Base-by-base conservation (phyloP, 2,888 invertebrate species). In the Sturmia bella region DNA sequence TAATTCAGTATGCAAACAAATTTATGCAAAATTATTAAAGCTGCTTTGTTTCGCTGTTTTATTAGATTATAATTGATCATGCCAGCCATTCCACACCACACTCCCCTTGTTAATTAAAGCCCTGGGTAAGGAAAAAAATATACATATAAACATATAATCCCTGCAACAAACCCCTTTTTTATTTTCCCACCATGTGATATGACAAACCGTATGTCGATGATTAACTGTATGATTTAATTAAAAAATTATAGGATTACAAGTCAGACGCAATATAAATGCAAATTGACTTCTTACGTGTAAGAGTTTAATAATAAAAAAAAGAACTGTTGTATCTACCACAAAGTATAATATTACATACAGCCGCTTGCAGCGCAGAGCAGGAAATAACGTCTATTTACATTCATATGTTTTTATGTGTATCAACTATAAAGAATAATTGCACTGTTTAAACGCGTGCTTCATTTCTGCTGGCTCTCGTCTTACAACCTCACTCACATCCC, bases 181-280 rank as follows among this genome's bases (percentile, higher is more conserved):
- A 54, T 32, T 43, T 77, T 69, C 72, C 52, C 76, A 77, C 48
- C 17, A 45, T 24, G 9, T 27, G 27, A 61, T 68, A 24, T 43
- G 56, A 1, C 37, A 61, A 17, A 57, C 41, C 75, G 74, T 64
- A 64, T 75, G 56, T 13, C 32, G 39, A 70, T 78, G 77, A 82
- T 59, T 50, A 45, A 78, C 70, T 61, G 87, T 88, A 87, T 87
- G 87, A 87, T 88, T 88, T 88, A 88, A 88, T 88, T 88, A 88
- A 88, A 88, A 88, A 88, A 88, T 88, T 88, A 88, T 84, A 84
- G 88, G 88, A 88, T 88, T 88, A 88, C 87, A 88, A 84, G 86
- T 87, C 86, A 86, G 85, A 87, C 86, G 86, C 88, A 88, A 88
- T 88, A 88, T 88, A 88, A 88, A 88, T 88, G 88, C 88, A 88